These are phyloP conservation scores for Garra rufa DNA, from an alignment of 2,113 vertebrate genomes.

Conservation along the genomic window DNA sequence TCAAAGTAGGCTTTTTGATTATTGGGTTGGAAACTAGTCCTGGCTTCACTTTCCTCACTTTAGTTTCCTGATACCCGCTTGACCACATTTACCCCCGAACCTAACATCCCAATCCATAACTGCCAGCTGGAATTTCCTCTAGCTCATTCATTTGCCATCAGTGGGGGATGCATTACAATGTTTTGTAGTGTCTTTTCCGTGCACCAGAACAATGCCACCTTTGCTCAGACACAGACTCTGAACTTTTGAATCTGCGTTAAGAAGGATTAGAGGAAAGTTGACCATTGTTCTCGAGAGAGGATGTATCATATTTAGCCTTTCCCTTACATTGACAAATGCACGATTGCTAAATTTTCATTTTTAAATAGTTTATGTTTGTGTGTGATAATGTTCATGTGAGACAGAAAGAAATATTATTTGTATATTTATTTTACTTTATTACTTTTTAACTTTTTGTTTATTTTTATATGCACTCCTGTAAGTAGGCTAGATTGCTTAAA, in stretches of 20 bases:
- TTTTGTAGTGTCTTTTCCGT: slow-evolving; percentile 32
- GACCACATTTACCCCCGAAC: slow-evolving; percentile 4
- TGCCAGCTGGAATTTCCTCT: slow-evolving; percentile 39
- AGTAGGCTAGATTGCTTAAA: background rate
- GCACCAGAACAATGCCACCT: slow-evolving; percentile 50
- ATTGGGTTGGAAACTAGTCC: slow-evolving; percentile 28
- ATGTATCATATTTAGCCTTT: slow-evolving; percentile 44
- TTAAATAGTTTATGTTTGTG: background rate
- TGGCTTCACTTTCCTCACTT: slow-evolving; percentile 20
- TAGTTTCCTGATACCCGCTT: background rate
- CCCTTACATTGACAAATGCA: slow-evolving; percentile 49
- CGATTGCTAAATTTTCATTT: slow-evolving; percentile 31
- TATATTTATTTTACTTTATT: background rate
- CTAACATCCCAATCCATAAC: slow-evolving; percentile 31
- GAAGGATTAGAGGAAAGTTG: slow-evolving; percentile 57
- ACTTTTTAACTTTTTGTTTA: background rate
- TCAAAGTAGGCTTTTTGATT: slow-evolving; percentile 29
- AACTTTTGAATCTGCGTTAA: slow-evolving; percentile 42
- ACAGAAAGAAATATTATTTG: background rate
- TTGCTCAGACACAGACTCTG: slow-evolving; percentile 39
- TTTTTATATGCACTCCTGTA: background rate
- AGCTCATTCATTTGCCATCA: slow-evolving; percentile 18
- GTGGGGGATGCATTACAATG: slow-evolving; percentile 33
- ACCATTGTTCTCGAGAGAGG: slow-evolving; percentile 55
- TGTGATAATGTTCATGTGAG: background rate